Percentiles rank a stretch among this genome's conserved stretches.
Evolutionary conservation across 2,797 vertebrate genomes (phyloP).

Genomic region (Otolemur crassicaudatus): DNA sequence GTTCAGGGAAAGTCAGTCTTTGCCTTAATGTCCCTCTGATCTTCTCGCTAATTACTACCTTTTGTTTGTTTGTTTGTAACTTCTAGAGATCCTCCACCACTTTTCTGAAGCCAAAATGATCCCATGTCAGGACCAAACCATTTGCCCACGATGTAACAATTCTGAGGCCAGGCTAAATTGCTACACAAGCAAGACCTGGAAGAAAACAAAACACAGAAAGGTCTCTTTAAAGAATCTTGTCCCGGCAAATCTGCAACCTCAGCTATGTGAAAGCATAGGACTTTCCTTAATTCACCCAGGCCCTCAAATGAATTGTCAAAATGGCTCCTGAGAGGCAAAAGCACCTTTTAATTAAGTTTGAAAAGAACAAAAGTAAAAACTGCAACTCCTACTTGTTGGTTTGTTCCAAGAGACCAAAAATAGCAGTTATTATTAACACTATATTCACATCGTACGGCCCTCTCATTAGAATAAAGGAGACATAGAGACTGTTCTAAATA

Average conservation of each 20-base stretch:
- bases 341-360: constrained; percentile 59
- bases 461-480: background rate
- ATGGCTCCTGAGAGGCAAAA: background rate
- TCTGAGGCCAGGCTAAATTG: constrained; percentile 36
- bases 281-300: constrained; percentile 68
- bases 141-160: background rate
- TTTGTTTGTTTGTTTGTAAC: background rate
- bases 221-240: constrained; percentile 48
- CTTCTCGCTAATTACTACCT: constrained; percentile 62
- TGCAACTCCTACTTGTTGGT: background rate
- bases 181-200: constrained; percentile 35
- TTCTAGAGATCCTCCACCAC: constrained; percentile 51
- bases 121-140: background rate
- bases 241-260: background rate
- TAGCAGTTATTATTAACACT: constrained; percentile 23
- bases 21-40: constrained; percentile 71
- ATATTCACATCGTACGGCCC: background rate
- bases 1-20: constrained; percentile 64
- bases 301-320: constrained; percentile 49
- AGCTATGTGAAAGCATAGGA: background rate
- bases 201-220: background rate
- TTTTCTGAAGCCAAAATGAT: constrained; percentile 70
- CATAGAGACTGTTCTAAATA: background rate
- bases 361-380: constrained; percentile 58
- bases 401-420: constrained; percentile 55